Evolutionary conservation across 1,140 invertebrate genomes (phyloP), one percentile per base, ranked within the genome.

Genomic region (Eciton burchellii): DNA sequence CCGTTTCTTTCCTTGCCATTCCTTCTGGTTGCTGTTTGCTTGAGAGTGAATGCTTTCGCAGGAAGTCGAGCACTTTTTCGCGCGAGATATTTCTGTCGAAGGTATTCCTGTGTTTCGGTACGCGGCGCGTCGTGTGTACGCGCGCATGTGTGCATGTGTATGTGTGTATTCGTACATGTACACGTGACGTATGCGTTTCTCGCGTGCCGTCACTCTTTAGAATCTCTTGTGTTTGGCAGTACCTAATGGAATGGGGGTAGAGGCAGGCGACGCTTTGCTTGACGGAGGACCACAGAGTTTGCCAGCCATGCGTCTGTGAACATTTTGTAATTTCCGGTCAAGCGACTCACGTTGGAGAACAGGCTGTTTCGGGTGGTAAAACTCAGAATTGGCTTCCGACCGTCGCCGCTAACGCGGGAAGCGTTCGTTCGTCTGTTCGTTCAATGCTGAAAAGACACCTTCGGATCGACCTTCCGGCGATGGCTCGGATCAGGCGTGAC

Each of bases 241-340:
- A 93, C 91, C 90, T 94, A 94, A 93, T 94, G 93, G 92, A 94
- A 94, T 91, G 91, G 92, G 92, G 92, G 92, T 93, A 93, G 93
- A 93, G 93, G 93, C 93, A 94, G 93, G 88, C 93, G 93, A 92
- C 93, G 93, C 88, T 94, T 94, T 90, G 92, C 93, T 94, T 93
- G 93, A 92, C 93, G 93, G 86, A 94, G 93, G 92, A 94, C 93
- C 93, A 94, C 90, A 88, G 93, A 94, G 93, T 94, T 94, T 91
- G 93, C 93, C 93, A 94, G 93, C 93, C 93, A 94, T 94, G 93
- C 93, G 93, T 94, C 93, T 94, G 93, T 94, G 93, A 94, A 94
- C 93, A 94, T 93, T 92, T 92, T 92, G 91, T 89, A 92, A 93
- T 90, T 92, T 93, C 91, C 90, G 79, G 88, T 92, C 90, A 92